Conservation (phyloP, 1,140 invertebrate species). For the Drosophila sulfurigaster region DNA sequence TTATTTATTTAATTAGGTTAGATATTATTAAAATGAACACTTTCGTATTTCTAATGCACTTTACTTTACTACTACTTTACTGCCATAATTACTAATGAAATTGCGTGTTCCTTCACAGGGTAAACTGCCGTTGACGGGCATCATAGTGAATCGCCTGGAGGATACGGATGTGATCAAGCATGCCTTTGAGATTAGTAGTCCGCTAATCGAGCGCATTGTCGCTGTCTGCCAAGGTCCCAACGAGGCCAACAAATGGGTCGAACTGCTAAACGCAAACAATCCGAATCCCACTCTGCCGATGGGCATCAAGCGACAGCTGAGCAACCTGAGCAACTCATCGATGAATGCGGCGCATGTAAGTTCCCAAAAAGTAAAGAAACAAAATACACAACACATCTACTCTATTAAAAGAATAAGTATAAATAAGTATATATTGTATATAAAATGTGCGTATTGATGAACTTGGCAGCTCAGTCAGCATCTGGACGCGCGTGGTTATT, state of each 20-base stretch:
- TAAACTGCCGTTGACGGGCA: conserved; percentile 94
- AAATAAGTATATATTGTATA: conserved; percentile 12
- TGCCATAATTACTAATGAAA: not conserved
- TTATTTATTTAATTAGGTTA: no score
- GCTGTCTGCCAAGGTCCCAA: conserved; percentile 94
- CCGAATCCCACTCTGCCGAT: conserved; percentile 68
- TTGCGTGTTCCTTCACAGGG: conserved; percentile 87
- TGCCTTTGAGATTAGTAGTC: conserved; percentile 96
- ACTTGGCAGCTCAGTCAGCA: conserved; percentile 69
- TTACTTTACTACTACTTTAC: no score
- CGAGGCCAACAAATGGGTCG: conserved; percentile 95
- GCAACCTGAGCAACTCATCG: conserved; percentile 81
- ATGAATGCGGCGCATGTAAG: conserved; percentile 86
- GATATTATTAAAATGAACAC: no score
- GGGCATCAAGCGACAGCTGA: conserved; percentile 84
- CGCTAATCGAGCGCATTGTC: conserved; percentile 95
- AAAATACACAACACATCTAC: not conserved
- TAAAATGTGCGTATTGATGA: conserved; percentile 17
- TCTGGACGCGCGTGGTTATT: conserved; percentile 86
- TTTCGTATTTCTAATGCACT: no score
- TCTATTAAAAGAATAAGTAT: conserved; percentile 1
- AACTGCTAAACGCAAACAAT: conserved; percentile 87
- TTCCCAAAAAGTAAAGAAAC: conserved; percentile 38
- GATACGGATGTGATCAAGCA: conserved; percentile 93
- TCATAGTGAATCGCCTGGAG: conserved; percentile 91